Evolutionary conservation across 2,797 vertebrate genomes (phyloP), one percentile per base, ranked within the genome.

Genomic region (Clarias pachynema): DNA sequence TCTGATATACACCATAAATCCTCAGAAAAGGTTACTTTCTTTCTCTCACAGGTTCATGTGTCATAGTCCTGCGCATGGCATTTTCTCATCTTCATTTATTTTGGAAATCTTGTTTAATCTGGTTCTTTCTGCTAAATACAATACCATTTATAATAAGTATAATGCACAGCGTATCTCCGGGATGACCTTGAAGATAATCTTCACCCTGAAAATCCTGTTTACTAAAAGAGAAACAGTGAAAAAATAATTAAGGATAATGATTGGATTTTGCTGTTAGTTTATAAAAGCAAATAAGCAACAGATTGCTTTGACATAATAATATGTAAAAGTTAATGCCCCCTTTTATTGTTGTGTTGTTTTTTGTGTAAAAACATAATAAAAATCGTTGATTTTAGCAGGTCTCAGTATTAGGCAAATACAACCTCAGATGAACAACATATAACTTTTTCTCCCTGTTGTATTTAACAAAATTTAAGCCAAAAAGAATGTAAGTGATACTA

Each of bases 21-120:
- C 26, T 66, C 26, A 63, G 5, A 80, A 62, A 49, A n/a, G 24
- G 24, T 53, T 16, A 24, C 49, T 24, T 56, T 57, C 49, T 56
- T 14, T 62, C 56, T 60, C 10, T 18, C 63, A 72, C 77, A 72
- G 69, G 16, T 57, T 57, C 44, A 40, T 69, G 26, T 14, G 65
- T 69, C n/a, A 70, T 62, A 26, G 9, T 24, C n/a, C 20, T 63
- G 10, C 37, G 49, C 40, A 40, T 57, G 24, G 56, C 22, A 57
- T 73, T 85, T n/a, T 59, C 44, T 65, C 26, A 65, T 56, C 78
- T 63, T 85, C 53, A 79, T 79, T 85, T 37, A 49, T 59, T 49
- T 15, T 73, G 22, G 40, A 49, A 72, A 72, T n/a, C 44, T 10
- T 29, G 70, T 16, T 77, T 56, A 1, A 20, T 37, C 8, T 57